Base-by-base conservation (phyloP, 2,888 invertebrate genomes). In the Cerceris rybyensis region DNA sequence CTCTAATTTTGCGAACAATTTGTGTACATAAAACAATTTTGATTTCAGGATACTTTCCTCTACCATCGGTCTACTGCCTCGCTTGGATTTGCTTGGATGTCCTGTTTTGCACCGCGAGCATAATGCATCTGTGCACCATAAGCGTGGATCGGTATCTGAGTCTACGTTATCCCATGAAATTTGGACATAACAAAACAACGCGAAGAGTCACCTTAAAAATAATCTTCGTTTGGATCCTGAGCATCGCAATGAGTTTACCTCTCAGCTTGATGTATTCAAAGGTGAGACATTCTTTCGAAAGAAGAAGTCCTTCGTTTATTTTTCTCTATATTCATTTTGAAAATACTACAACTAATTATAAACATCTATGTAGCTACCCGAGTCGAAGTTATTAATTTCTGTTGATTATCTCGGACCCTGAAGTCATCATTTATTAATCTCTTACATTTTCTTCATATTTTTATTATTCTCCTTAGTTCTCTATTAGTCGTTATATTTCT, bases 71-170 rank as follows among this genome's bases (percentile, higher is more conserved):
- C 65, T 97, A 97, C 93, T 98, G 98, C 92, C 95, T 99, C 85
- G 96, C 96, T 67, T 99, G 98, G 98, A 97, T 98, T 85, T 98
- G 98, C 88, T 94, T 98, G 89, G 99, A 99, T 93, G 98, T 99
- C 2, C 94, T 99, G 0, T 98, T 98, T 91, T 99, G 99, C 93
- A 99, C 99, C 0, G 98, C 98, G 1, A 98, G 98, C 83, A 99
- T 99, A 88, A 97, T 99, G 95, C 99, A 99, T 92, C 94, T 99
- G 57, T 98, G 98, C 91, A 98, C 98, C 55, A 98, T 99, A 91
- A 98, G 98, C 81, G 96, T 99, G 79, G 99, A 99, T 93, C 95
- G 98, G 89, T 98, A 98, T 93, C 95, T 98, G 63, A 98, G 98
- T 41, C 94, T 98, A 69, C 95, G 98, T 28, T 98, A 98, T 89